These are phyloP conservation scores for Mesoligia furuncula DNA, from an alignment of 2,888 invertebrate genomes.

Conservation along the genomic window DNA sequence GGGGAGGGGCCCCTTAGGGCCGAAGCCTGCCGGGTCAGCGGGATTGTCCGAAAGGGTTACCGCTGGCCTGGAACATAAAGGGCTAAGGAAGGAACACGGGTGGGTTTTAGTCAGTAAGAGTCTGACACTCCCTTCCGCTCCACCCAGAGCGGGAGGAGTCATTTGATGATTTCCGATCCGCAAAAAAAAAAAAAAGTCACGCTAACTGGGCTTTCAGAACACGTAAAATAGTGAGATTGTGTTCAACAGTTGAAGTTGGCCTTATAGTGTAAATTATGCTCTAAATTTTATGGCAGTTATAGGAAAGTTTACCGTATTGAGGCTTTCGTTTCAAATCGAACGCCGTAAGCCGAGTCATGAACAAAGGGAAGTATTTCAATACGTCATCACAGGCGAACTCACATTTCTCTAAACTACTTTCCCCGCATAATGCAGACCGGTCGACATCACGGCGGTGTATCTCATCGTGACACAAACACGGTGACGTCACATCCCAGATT, in stretches of 20 bases:
- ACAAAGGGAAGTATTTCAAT: not conserved
- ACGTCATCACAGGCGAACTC: not conserved
- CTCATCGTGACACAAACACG: not conserved
- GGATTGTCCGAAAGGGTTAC: too few species aligned
- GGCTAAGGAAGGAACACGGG: too few species aligned
- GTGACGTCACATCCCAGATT: not conserved
- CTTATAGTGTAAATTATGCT: not conserved
- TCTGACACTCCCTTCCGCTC: too few species aligned
- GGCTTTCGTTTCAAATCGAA: not conserved
- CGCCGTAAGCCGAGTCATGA: too few species aligned
- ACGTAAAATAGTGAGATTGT: slow-evolving; percentile 21
- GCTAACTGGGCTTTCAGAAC: slow-evolving; percentile 16
- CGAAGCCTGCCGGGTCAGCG: too few species aligned
- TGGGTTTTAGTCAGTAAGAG: too few species aligned
- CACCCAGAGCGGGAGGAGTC: too few species aligned
- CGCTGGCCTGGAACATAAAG: too few species aligned
- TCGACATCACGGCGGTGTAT: not conserved
- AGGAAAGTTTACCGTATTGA: not conserved
- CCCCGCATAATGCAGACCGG: not conserved
- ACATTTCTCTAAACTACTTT: not conserved
- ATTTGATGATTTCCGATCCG: too few species aligned
- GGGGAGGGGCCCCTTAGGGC: too few species aligned
- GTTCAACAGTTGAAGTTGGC: not conserved
- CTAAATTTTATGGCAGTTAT: not conserved
- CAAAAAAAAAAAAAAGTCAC: too few species aligned